Base-by-base conservation (phyloP, 2,888 invertebrate genomes). In the Melipona beecheii region DNA sequence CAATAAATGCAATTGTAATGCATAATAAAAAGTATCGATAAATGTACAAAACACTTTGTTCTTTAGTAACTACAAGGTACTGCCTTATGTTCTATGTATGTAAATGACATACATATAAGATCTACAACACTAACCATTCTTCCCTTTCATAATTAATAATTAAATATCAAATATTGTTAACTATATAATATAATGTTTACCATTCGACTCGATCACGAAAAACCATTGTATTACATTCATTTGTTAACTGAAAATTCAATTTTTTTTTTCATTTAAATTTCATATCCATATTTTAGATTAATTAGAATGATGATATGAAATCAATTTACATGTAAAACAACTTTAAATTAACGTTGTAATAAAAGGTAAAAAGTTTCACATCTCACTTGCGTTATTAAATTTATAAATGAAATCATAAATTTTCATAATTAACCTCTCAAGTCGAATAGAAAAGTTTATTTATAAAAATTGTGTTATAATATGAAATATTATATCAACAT, bases 401-500 rank as follows among this genome's bases (percentile, higher is more conserved):
- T 62, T 31, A 2, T 21, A 70, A 65, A 71, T 52, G 4, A 43
- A 58, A 58, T 49, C 21, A 50, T 24, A 43, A 50, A 31, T 31
- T 24, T 66, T 6, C 24, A 50, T 49, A 62, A 43, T 58, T 27
- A 50, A 24, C 24, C 17, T 73, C 4, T 64, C 71, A 81, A 77
- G 66, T 80, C 84, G 77, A 84, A 84, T 75, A 64, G 66, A 68
- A 70, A 65, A 70, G 64, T 73, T n/a, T 31, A 69, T 69, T 84
- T 80, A 71, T 54, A 84, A 85, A 87, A 80, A 81, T 79, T 78
- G 71, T 62, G 79, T 77, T 56, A 72, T 36, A 80, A 85, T 75
- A 73, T 36, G 76, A 79, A 82, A 82, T 52, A 70, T 75, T 81
- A 78, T 49, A 60, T 80, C 77, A 85, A 80, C 77, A 78, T 75